Conservation (phyloP, 2,113 vertebrate genomes). For the Mus pahari region DNA sequence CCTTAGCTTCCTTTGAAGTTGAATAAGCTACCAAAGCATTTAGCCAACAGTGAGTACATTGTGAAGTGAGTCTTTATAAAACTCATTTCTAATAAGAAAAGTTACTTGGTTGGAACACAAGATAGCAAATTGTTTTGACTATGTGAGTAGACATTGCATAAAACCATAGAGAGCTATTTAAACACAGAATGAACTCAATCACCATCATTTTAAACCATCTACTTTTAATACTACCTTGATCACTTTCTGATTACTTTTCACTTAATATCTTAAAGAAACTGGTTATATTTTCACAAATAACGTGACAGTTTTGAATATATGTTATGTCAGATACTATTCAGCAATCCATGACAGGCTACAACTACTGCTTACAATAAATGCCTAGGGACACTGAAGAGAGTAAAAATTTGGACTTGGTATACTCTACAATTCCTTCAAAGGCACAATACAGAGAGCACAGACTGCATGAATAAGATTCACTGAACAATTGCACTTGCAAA, state of each 20-base stretch:
- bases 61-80: slow-evolving; percentile 18
- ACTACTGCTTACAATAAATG: background rate
- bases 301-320: background rate
- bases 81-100: slow-evolving; percentile 25
- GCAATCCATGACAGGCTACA: background rate
- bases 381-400: background rate
- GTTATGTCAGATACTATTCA: background rate
- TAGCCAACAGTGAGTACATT: slow-evolving; percentile 50
- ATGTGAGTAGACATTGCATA: background rate
- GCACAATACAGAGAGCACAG: background rate
- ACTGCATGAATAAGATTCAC: background rate
- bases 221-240: slow-evolving; percentile 17
- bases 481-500: slow-evolving; percentile 30
- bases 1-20: slow-evolving; percentile 67
- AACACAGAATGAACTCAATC: slow-evolving; percentile 34
- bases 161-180: slow-evolving; percentile 34
- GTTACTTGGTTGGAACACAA: slow-evolving; percentile 55
- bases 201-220: slow-evolving; percentile 1
- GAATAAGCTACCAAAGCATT: slow-evolving; percentile 56
- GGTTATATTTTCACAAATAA: slow-evolving; percentile 57
- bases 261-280: slow-evolving; percentile 57
- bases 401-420: background rate
- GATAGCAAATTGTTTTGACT: slow-evolving; percentile 48
- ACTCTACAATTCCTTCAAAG: background rate
- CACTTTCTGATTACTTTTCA: slow-evolving; percentile 37